phyloP scores from a whole-genome alignment of 2,113 vertebrate species.

The Ceyx melanurus region DNA sequence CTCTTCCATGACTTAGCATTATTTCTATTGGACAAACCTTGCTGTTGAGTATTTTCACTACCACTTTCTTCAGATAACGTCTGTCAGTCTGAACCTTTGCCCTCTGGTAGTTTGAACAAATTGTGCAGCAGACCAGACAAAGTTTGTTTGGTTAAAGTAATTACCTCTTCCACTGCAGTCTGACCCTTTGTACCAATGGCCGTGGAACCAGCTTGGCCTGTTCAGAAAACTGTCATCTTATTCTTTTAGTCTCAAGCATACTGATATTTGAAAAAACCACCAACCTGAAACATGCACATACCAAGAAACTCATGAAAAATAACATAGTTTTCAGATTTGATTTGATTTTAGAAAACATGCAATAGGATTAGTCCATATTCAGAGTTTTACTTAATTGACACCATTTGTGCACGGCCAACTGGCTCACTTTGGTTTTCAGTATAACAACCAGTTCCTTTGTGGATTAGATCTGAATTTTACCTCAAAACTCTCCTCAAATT shows the following conservation, averaged over 20 bases:
- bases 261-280: neutral
- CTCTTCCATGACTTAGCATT: neutral
- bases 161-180: neutral
- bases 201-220: neutral
- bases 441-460: neutral
- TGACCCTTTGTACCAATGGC: neutral
- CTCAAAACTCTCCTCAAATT: neutral
- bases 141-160: slow-evolving; percentile 20
- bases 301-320: neutral
- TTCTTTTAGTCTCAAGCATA: neutral
- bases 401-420: neutral
- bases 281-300: neutral
- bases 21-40: neutral
- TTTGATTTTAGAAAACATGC: neutral
- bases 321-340: neutral
- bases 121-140: neutral
- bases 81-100: neutral
- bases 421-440: neutral
- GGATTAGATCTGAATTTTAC: neutral
- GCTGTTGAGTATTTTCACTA: neutral
- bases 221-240: neutral
- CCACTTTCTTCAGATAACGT: neutral
- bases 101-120: neutral
- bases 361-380: neutral
- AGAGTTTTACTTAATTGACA: neutral